Evolutionary conservation across 1,140 invertebrate genomes (phyloP).

Genomic region (Muscidifurax raptorellus): DNA sequence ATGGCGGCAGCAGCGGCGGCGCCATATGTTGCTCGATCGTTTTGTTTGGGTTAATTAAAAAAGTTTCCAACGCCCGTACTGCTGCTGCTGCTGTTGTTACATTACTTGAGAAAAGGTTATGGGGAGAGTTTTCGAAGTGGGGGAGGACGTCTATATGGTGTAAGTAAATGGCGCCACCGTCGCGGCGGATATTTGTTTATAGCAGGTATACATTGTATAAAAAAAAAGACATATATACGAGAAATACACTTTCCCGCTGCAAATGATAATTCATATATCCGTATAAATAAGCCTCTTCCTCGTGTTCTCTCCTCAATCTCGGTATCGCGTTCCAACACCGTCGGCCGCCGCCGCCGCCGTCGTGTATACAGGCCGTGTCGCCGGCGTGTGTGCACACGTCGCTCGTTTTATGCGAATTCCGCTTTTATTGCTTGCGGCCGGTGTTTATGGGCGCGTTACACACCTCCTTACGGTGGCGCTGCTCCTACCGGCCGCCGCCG

Average conservation of each 20-base stretch:
- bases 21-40: not conserved
- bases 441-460: slow-evolving; percentile 49
- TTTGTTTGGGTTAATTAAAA: slow-evolving; percentile 31
- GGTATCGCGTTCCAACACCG: slow-evolving; percentile 11
- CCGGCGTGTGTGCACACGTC: slow-evolving; percentile 16
- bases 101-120: no score
- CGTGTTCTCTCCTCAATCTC: slow-evolving; percentile 10
- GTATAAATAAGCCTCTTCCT: not conserved
- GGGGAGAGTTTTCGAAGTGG: not conserved
- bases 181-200: no score
- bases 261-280: no score
- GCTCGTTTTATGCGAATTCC: slow-evolving; percentile 56
- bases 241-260: no score
- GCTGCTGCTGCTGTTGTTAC: not conserved
- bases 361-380: not conserved
- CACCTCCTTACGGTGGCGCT: slow-evolving; percentile 47
- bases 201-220: no score
- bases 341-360: not conserved
- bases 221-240: no score
- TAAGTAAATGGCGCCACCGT: no score
- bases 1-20: not conserved
- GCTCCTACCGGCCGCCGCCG: slow-evolving; percentile 30
- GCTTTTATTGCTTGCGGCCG: slow-evolving; percentile 54
- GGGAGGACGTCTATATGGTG: no score
- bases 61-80: not conserved